Evolutionary conservation across 1,140 invertebrate genomes (phyloP).

Genomic region (Euura saliciscinereae): DNA sequence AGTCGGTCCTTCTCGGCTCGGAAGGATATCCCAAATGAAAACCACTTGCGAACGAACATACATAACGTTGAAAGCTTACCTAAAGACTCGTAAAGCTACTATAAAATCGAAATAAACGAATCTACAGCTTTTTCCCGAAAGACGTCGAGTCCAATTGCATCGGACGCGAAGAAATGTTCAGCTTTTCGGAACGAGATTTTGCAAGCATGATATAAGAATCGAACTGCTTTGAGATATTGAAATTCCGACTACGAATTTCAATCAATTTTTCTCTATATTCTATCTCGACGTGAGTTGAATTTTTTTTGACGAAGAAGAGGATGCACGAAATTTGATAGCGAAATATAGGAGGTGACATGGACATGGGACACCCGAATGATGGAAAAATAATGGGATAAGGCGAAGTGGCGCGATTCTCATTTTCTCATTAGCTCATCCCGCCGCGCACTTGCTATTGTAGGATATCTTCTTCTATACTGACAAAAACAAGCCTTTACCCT

Average conservation of each 20-base stretch:
- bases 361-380: not conserved
- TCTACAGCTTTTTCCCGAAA: too few relatives aligned
- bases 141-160: too few relatives aligned
- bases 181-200: too few relatives aligned
- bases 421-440: not conserved
- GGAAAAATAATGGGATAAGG: not conserved
- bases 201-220: too few relatives aligned
- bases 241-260: too few relatives aligned
- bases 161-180: too few relatives aligned
- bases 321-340: not conserved
- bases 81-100: too few relatives aligned
- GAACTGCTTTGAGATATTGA: too few relatives aligned
- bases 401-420: not conserved
- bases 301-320: not conserved
- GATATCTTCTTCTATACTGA: conserved; percentile 12
- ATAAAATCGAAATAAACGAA: too few relatives aligned
- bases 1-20: not conserved
- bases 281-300: too few relatives aligned
- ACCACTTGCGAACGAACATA: not conserved
- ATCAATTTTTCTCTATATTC: too few relatives aligned
- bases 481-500: conserved; percentile 39
- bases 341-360: not conserved
- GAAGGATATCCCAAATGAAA: conserved; percentile 1
- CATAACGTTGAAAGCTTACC: too few relatives aligned
- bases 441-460: conserved; percentile 3